Conservation (phyloP, 2,113 vertebrate species). For the Tylochromis polylepis region DNA sequence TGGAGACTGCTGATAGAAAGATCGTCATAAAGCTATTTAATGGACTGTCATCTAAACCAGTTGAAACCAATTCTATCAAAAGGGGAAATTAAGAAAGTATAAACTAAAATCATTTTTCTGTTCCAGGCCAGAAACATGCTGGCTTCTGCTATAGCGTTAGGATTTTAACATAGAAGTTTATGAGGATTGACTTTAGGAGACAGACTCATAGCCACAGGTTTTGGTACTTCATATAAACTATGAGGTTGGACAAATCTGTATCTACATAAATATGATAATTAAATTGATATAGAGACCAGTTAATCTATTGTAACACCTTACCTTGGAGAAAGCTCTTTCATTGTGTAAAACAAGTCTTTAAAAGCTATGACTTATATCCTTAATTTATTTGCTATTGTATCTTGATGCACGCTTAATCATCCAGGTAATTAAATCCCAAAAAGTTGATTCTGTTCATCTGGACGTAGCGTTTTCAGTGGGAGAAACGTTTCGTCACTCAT, state of each 20-base stretch:
- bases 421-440: too few relatives aligned
- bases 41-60: not conserved
- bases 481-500: too few relatives aligned
- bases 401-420: too few relatives aligned
- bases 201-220: not conserved
- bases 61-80: not conserved
- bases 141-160: not conserved
- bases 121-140: not conserved
- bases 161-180: not conserved
- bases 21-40: not conserved
- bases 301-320: not conserved
- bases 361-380: not conserved
- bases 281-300: not conserved
- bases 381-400: not conserved
- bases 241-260: not conserved
- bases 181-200: not conserved
- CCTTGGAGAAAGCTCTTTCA: not conserved
- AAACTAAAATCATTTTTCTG: not conserved
- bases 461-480: too few relatives aligned
- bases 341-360: not conserved
- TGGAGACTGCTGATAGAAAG: not conserved
- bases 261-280: not conserved
- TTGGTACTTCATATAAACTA: not conserved
- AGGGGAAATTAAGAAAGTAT: not conserved
- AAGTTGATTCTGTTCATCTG: too few relatives aligned